These are phyloP conservation scores for Tangara arthus DNA, from an alignment of 2,797 vertebrate genomes.

Conservation along the genomic window DNA sequence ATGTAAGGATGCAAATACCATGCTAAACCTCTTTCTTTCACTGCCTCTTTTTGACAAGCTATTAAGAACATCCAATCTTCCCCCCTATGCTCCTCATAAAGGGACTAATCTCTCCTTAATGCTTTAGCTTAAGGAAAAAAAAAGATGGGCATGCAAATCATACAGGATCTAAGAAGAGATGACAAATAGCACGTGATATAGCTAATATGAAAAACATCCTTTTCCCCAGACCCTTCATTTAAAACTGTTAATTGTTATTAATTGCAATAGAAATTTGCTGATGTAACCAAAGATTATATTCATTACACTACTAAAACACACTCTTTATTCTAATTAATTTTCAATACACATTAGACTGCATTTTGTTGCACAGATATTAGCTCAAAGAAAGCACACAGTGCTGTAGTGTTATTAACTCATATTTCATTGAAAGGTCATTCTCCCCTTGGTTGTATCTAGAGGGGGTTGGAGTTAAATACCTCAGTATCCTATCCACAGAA, in stretches of 20 bases:
- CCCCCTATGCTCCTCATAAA: slow-evolving; percentile 28
- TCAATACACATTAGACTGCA: slow-evolving; percentile 61
- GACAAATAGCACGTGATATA: background rate
- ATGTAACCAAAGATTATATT: slow-evolving; percentile 43
- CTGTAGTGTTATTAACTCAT: slow-evolving; percentile 57
- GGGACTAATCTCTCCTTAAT: slow-evolving; percentile 44
- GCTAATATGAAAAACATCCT: slow-evolving; percentile 3
- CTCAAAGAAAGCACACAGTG: slow-evolving; percentile 8
- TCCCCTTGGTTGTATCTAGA: slow-evolving; percentile 27
- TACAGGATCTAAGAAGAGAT: slow-evolving; percentile 8
- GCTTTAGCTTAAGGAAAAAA: slow-evolving; percentile 38
- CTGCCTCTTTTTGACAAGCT: slow-evolving; percentile 42
- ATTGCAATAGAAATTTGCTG: slow-evolving; percentile 57
- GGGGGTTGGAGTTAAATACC: slow-evolving; percentile 31
- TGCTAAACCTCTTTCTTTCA: slow-evolving; percentile 44
- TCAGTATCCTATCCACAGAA: background rate
- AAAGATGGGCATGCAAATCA: slow-evolving; percentile 41
- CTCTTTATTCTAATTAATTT: slow-evolving; percentile 64
- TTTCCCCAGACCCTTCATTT: slow-evolving; percentile 10
- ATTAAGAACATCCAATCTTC: slow-evolving; percentile 50
- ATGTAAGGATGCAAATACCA: slow-evolving; percentile 47
- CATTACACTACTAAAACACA: slow-evolving; percentile 26
- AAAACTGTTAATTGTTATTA: slow-evolving; percentile 56
- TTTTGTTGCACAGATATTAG: slow-evolving; percentile 49
- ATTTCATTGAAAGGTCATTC: slow-evolving; percentile 67